Conservation (phyloP, 1,140 invertebrate genomes). For the Cotesia vestalis region DNA sequence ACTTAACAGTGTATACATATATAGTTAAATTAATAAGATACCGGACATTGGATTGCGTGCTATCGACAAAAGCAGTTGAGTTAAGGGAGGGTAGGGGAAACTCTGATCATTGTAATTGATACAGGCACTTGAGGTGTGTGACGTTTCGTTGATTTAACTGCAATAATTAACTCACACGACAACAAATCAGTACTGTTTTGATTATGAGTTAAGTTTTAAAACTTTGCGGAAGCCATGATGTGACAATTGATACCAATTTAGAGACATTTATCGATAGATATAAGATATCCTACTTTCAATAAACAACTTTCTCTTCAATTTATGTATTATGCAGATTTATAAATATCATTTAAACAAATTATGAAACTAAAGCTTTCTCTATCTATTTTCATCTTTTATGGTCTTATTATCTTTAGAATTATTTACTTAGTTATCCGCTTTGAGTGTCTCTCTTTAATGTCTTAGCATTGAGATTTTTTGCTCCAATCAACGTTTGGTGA, state of each 20-base stretch:
- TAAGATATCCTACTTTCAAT: neutral
- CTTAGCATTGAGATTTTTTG: conserved; percentile 17
- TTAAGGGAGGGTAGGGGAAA: neutral
- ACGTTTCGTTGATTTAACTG: neutral
- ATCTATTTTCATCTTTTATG: no score
- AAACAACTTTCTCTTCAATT: neutral
- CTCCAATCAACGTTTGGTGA: conserved; percentile 31
- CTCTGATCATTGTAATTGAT: neutral
- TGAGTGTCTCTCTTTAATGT: neutral
- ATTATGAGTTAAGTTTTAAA: neutral
- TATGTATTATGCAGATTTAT: no score
- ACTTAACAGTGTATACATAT: neutral
- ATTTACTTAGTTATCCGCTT: neutral
- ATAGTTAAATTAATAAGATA: neutral
- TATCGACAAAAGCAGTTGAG: neutral
- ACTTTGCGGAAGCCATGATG: neutral
- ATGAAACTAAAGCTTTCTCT: conserved; percentile 1
- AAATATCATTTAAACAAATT: neutral
- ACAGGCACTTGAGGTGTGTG: neutral
- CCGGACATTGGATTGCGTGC: neutral
- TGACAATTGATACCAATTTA: conserved; percentile 7
- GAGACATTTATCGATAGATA: neutral
- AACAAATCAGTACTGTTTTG: neutral
- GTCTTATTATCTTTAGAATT: neutral
- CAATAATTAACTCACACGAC: conserved; percentile 1